Conservation (phyloP, 64 coral and sea anemone species). For the Pachyseris speciosa region DNA sequence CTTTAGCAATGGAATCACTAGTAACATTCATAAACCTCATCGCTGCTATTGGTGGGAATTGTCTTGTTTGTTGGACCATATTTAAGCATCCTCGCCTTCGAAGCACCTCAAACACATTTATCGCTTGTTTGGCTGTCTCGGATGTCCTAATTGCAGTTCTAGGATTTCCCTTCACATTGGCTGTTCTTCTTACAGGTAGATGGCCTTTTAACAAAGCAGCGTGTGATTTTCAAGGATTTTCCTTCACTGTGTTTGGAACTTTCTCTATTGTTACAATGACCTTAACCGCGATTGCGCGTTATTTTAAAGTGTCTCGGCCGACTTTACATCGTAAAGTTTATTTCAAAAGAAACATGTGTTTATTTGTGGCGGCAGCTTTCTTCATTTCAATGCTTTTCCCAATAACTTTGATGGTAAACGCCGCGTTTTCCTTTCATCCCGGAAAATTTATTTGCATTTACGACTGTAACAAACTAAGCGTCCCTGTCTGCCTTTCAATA, state of each 20-base stretch:
- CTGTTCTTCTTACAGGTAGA: constrained; percentile 11
- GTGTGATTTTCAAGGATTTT: constrained; percentile 56
- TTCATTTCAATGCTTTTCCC: not conserved
- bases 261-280: constrained; percentile 37
- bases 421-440: constrained; percentile 26
- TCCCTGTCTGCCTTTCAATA: not conserved
- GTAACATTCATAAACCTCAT: constrained; percentile 5
- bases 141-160: constrained; percentile 38
- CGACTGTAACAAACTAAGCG: constrained; percentile 6
- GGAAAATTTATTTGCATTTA: no score
- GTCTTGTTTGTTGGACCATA: constrained; percentile 47
- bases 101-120: constrained; percentile 18
- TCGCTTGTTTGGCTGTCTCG: constrained; percentile 19
- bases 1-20: constrained; percentile 21
- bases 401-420: not conserved
- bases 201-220: constrained; percentile 9
- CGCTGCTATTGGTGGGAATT: constrained; percentile 25
- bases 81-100: constrained; percentile 17
- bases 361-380: not conserved
- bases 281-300: constrained; percentile 15
- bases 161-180: constrained; percentile 10
- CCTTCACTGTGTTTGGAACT: not conserved
- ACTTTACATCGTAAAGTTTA: constrained; percentile 17
- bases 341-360: not conserved
- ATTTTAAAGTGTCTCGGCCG: constrained; percentile 27